phyloP scores from a whole-genome alignment of 1,140 invertebrate genomes.

The Rhynchophorus ferrugineus region DNA sequence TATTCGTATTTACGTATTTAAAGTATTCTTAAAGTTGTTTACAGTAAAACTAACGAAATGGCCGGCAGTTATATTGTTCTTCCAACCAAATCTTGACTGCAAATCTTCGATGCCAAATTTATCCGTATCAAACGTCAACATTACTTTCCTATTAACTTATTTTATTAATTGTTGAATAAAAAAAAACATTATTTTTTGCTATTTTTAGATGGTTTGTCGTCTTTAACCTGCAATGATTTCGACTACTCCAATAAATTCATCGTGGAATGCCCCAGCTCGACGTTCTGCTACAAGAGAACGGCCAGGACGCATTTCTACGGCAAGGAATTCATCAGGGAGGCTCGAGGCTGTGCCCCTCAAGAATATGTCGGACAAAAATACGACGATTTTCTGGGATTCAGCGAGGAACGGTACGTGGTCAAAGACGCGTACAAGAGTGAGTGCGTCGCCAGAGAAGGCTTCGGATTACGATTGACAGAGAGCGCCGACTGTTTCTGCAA shows the following conservation, averaged over 20 bases:
- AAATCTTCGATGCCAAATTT: no score
- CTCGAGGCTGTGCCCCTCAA: constrained; percentile 13
- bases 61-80: no score
- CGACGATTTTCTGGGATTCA: constrained; percentile 1
- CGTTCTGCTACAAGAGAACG: constrained; percentile 13
- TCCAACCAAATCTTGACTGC: no score
- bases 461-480: neutral
- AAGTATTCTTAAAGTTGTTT: no score
- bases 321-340: constrained; percentile 1
- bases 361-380: constrained; percentile 11
- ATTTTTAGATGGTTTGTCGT: neutral
- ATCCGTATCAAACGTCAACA: no score
- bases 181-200: no score
- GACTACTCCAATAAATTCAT: constrained; percentile 7
- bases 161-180: no score
- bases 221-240: constrained; percentile 8
- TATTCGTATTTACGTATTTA: no score
- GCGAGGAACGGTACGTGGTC: neutral
- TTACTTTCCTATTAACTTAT: no score
- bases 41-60: no score
- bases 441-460: constrained; percentile 4
- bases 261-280: constrained; percentile 14
- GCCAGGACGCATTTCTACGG: constrained; percentile 6
- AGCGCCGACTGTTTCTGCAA: constrained; percentile 15
- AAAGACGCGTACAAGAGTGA: constrained; percentile 7